Conservation (phyloP, 2,113 vertebrate genomes). For the Paradoxurus hermaphroditus region DNA sequence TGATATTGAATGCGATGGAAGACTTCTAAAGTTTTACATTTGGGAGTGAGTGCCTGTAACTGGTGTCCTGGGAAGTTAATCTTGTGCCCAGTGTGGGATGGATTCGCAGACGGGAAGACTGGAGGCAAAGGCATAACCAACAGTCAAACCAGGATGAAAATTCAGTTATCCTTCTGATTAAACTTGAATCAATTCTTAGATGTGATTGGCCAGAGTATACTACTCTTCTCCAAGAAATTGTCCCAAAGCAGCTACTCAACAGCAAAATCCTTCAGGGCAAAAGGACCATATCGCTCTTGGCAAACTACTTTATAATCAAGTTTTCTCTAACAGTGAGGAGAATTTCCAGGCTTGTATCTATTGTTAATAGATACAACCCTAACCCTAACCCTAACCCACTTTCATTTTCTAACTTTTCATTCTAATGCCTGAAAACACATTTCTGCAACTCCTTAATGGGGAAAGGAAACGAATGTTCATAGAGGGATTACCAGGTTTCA, state of each 20-base stretch:
- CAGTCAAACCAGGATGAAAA: neutral
- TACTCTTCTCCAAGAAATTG: constrained; percentile 34
- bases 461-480: constrained; percentile 25
- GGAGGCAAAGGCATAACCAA: neutral
- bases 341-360: neutral
- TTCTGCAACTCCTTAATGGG: constrained; percentile 21
- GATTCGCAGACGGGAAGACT: neutral
- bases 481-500: constrained; percentile 27
- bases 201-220: constrained; percentile 21
- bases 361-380: constrained; percentile 32
- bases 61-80: neutral
- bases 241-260: constrained; percentile 40
- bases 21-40: constrained; percentile 7
- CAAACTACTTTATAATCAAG: constrained; percentile 54
- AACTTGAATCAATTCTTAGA: constrained; percentile 22
- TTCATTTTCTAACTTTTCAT: constrained; percentile 22
- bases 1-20: neutral
- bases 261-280: constrained; percentile 44
- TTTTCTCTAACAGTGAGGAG: constrained; percentile 43
- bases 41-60: neutral
- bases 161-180: constrained; percentile 42
- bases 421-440: constrained; percentile 23
- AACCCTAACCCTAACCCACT: too few relatives aligned
- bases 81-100: neutral
- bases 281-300: constrained; percentile 44